Evolutionary conservation across 2,797 vertebrate species (phyloP).

Genomic region (Varecia variegata): DNA sequence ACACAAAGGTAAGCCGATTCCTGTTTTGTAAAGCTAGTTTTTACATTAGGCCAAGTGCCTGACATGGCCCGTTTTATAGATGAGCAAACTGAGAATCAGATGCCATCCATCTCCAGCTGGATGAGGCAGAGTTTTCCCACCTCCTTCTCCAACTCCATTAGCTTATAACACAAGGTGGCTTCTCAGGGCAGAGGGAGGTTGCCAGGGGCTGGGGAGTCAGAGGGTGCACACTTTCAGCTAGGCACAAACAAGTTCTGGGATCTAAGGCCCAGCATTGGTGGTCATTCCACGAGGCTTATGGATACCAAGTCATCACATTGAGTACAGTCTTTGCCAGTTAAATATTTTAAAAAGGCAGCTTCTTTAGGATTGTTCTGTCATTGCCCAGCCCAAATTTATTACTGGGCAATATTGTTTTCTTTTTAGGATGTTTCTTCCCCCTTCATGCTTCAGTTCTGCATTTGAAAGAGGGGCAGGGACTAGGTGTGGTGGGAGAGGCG

Average conservation of each 20-base stretch:
- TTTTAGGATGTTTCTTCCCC: background rate
- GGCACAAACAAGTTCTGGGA: too few relatives aligned
- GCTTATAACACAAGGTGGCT: background rate
- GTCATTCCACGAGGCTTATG: too few relatives aligned
- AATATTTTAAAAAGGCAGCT: background rate
- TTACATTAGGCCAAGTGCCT: background rate
- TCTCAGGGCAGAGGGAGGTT: background rate
- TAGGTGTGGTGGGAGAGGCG: background rate
- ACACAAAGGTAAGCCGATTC: background rate
- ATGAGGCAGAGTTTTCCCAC: background rate
- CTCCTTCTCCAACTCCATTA: background rate
- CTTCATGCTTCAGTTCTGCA: background rate
- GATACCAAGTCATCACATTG: background rate
- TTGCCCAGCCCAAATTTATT: background rate
- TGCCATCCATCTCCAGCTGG: background rate
- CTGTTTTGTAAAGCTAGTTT: background rate
- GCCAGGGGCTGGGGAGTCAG: background rate
- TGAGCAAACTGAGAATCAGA: background rate
- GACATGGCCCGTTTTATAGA: background rate
- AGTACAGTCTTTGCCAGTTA: background rate
- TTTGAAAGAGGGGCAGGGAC: background rate
- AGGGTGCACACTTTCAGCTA: background rate
- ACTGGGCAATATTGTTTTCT: background rate
- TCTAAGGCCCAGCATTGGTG: background rate
- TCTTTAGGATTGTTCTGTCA: background rate